Base-by-base conservation (phyloP, 2,888 invertebrate genomes). In the Spilarctia lutea region DNA sequence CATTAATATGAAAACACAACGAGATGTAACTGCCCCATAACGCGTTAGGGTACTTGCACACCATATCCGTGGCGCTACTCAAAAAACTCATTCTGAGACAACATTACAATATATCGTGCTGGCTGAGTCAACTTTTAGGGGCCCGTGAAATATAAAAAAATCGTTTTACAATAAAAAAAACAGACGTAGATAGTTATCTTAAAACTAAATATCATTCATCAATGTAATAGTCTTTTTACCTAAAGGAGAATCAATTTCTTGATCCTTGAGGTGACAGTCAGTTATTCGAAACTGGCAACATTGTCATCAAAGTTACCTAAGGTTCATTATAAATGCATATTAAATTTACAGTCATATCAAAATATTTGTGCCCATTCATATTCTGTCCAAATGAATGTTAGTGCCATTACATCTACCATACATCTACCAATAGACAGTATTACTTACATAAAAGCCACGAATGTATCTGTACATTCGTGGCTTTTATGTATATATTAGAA, bases 101-200 rank as follows among this genome's bases (percentile, higher is more conserved):
- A 81, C 83, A 85, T 87, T 84, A 88, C 85, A 87, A 87, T 89
- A 87, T 83, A 87, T 86, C 80, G 83, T 68, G 79, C 80, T 77
- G 42, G 75, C 72, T 68, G 65, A 52, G 74, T 77, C 78, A 66
- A 76, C 78, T 79, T 79, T 80, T 73, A 42, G 84, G 73, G 86
- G 68, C 79, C 79, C 66, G 39, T 71, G 3, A 10, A 27, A 4
- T 13, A 30, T n/a, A 45, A 11, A 48, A 48, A 68, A 66, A 4
- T 42, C 10, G 39, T 35, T 60, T 27, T 60, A 13, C 4, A 8
- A 63, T 30, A 48, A 20, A 3, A 18, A 48, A 48, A 48, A 45
- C 45, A 45, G 4, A 45, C 18, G 18, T 8, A 39, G n/a, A n/a
- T n/a, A n/a, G n/a, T n/a, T n/a, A n/a, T n/a, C n/a, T n/a, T n/a